Base-by-base conservation (phyloP, 1,140 invertebrate species). In the Xylocopa sonorina region DNA sequence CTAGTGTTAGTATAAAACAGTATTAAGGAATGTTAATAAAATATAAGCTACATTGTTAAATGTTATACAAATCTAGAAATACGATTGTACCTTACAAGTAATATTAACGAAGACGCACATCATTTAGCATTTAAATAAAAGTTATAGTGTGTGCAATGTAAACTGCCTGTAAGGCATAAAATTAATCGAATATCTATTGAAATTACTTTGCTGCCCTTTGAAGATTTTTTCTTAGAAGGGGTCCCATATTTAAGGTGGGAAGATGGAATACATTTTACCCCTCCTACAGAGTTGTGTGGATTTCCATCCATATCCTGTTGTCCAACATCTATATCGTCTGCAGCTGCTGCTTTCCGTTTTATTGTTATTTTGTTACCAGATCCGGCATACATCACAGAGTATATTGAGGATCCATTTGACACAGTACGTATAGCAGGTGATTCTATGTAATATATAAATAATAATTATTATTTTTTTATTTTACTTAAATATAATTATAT, bases 341-440 rank as follows among this genome's bases (percentile, higher is more conserved):
- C 80, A 48, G 90, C 94, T 67, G 95, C 93, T 60, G 95, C 94
- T 93, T 96, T 97, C 82, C 96, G 93, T 92, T 97, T 97, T 82
- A 97, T 96, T 43, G 96, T 97, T 87, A 97, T 96, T 94, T 97
- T 96, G 89, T 96, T 97, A 78, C 96, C 96, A 81, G 95, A 95
- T 27, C 95, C 96, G 79, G 96, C 95, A 92, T 96, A 96, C 93
- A 96, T 95, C 57, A 97, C 96, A 83, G 96, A 97, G 91, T 97
- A 97, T 86, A 96, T 93, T 51, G 95, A 95, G 55, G 95, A 94
- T 74, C 95, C 95, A 92, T 96, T 96, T 58, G 95, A 94, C 32
- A 95, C 93, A 66, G 93, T 93, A 90, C 93, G 93, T 81, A 94
- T 94, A 81, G 93, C 92, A 73, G 94, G 92, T 4, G 92, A 81